Conservation (phyloP, 1,140 invertebrate genomes). For the Coenobita brevimanus region DNA sequence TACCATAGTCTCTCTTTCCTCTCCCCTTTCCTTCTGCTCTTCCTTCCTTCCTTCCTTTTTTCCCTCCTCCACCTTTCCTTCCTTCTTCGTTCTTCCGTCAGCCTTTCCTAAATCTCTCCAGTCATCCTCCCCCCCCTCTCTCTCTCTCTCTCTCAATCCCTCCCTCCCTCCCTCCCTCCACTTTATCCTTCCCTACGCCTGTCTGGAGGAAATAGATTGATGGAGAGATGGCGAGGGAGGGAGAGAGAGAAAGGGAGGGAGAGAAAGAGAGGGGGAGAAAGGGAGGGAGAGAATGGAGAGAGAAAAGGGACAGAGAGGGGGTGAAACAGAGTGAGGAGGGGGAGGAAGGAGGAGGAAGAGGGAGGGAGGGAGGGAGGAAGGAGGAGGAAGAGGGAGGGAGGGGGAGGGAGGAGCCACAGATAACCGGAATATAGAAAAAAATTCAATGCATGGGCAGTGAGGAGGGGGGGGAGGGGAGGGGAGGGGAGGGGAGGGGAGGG, state of each 20-base stretch:
- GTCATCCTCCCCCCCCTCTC: neutral
- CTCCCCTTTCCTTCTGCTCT: neutral
- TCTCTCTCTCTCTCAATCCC: neutral
- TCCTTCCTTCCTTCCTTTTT: neutral
- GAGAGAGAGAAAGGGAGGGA: slow-evolving; percentile 21
- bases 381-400: neutral
- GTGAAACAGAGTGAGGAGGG: neutral
- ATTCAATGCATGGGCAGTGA: neutral
- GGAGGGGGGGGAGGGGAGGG: neutral
- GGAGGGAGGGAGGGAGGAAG: neutral
- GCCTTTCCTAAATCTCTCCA: neutral
- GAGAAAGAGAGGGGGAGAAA: neutral
- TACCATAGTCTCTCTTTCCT: too few species aligned
- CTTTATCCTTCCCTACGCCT: slow-evolving; percentile 40
- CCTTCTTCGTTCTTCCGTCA: neutral
- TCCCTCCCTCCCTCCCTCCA: neutral
- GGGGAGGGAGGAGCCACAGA: neutral
- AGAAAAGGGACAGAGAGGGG: neutral
- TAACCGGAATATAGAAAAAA: neutral
- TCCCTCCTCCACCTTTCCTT: neutral
- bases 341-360: neutral
- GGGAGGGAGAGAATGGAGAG: neutral
- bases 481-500: neutral
- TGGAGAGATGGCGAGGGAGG: slow-evolving; percentile 11
- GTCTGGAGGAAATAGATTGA: slow-evolving; percentile 46